Evolutionary conservation across 2,797 vertebrate species (phyloP).

Genomic region (Prunella strophiata): DNA sequence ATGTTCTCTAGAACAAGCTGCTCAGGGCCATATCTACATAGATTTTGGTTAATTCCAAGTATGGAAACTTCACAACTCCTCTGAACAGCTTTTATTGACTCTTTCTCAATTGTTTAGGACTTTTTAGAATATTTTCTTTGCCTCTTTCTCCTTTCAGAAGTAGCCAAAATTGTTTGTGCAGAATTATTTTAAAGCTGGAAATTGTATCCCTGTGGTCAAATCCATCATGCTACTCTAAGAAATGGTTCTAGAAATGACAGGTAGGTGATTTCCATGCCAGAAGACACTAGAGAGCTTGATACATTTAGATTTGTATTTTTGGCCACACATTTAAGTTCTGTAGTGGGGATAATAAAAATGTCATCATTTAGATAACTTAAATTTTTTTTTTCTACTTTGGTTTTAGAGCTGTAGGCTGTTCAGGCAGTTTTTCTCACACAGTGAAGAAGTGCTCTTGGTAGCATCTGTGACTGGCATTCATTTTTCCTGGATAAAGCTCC

Average conservation of each 20-base stretch:
- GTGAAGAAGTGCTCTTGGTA: not conserved
- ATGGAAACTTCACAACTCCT: not conserved
- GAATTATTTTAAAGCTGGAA: not conserved
- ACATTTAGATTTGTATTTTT: not conserved
- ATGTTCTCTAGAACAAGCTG: not conserved
- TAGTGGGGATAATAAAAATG: accelerated
- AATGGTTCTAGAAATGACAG: not conserved
- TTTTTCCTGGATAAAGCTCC: not conserved
- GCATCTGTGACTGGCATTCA: not conserved
- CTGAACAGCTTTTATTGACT: not conserved
- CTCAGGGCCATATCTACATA: not conserved
- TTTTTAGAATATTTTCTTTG: not conserved
- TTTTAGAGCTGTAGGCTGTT: not conserved
- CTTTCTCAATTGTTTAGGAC: not conserved
- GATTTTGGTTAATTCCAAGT: not conserved
- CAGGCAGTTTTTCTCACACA: not conserved
- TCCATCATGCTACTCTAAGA: not conserved
- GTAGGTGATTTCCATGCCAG: not conserved
- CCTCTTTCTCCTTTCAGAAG: not conserved
- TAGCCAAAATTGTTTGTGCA: not conserved
- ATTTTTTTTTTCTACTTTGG: not conserved
- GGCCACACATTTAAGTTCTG: not conserved
- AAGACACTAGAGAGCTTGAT: not conserved
- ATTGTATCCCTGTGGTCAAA: not conserved
- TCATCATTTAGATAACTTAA: not conserved